Evolutionary conservation across 2,797 vertebrate genomes (phyloP), one percentile per base, ranked within the genome.

Genomic region (Ceryle rudis): DNA sequence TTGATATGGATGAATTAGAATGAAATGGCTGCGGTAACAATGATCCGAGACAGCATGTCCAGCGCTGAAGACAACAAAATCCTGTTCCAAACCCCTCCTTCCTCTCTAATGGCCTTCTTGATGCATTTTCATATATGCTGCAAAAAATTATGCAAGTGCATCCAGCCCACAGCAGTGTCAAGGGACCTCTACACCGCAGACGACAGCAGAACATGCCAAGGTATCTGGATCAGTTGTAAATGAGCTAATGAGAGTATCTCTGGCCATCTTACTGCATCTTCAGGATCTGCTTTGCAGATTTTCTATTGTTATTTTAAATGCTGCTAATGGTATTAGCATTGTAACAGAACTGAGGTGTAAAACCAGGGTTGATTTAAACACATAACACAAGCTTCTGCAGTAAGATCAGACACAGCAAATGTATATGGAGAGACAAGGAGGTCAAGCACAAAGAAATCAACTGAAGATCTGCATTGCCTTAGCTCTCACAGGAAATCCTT

Each of bases 1-100:
- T 70, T 62, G 84, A 82, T 81, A 22, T 1, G 84, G 77, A 47
- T 90, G 90, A 85, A 81, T 81, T 42, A 85, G 83, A 93, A 94
- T 29, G 78, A 93, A 77, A 65, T 52, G 86, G 82, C 10, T 87
- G 78, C 39, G 67, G 69, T 81, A 81, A 89, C 65, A 65, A 60
- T 28, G 81, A 78, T 87, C 74, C 62, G 88, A 89, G 84, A 75
- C 4, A 0, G 26, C 35, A 10, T 1, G 14, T 54, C 87, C 94
- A 64, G 42, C 0, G 0, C 5, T 66, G 64, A 79, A 81, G 79
- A 44, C 91, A 96, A 75, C 42, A 65, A 35, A 75, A 20, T 33
- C 41, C 55, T 31, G 42, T 13, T 91, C 75, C 92, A 90, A 19
- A 25, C 47, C 46, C 31, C 39, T 90, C 77, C n/a, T 70, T 39